Evolutionary conservation across 2,113 vertebrate genomes (phyloP).

Genomic region (Psammodynastes pulverulentus): DNA sequence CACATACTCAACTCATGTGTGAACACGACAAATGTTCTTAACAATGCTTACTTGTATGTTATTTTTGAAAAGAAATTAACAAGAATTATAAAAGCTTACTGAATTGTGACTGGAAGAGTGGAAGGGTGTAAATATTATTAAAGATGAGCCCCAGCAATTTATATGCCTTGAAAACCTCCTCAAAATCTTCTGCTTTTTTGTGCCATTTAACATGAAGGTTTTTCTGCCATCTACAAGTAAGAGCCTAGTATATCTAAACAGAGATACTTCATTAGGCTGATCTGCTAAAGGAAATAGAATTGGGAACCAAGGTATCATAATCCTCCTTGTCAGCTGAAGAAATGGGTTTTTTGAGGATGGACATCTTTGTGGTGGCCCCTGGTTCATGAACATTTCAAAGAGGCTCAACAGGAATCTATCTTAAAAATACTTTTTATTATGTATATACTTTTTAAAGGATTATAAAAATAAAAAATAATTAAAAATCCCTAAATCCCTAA

Average conservation of each 20-base stretch:
- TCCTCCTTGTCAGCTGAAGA: not conserved
- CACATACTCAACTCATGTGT: not conserved
- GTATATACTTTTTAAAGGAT: not conserved
- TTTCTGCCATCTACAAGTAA: not conserved
- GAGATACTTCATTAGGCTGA: not conserved
- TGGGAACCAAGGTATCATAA: not conserved
- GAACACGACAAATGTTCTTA: not conserved
- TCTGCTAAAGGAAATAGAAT: not conserved
- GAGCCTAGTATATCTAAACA: not conserved
- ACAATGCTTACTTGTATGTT: not conserved
- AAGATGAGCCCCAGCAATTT: not conserved
- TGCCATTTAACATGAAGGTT: not conserved
- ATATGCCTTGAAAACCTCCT: not conserved
- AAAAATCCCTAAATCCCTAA: not conserved
- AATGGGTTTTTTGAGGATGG: not conserved
- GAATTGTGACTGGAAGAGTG: not conserved
- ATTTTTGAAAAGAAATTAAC: not conserved
- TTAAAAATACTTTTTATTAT: not conserved
- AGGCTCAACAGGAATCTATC: not conserved
- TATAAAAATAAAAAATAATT: not conserved
- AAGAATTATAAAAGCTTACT: not conserved
- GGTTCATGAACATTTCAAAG: not conserved
- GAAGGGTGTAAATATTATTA: not conserved
- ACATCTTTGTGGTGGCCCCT: too few relatives aligned
- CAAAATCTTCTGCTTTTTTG: not conserved